Percentiles rank a stretch among this genome's conserved stretches.
Evolutionary conservation across 2,888 invertebrate species (phyloP).

Genomic region (Sturmia bella): DNA sequence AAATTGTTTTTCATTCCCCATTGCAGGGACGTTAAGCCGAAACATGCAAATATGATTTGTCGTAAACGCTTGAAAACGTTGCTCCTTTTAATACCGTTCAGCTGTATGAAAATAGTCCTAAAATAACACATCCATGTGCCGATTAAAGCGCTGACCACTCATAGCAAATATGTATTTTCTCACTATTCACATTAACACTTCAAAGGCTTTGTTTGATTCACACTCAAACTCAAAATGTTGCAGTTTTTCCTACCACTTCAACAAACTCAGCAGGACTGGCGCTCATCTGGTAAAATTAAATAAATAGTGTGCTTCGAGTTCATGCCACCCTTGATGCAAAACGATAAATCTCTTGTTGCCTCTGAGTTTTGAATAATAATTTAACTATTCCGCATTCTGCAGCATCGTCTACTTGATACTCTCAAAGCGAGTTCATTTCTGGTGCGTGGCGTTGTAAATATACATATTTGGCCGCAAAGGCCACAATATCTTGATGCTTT

Average conservation of each 20-base stretch:
- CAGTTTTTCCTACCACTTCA: slow-evolving; percentile 55
- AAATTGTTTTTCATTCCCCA: no score
- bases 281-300: slow-evolving; percentile 64
- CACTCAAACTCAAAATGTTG: slow-evolving; percentile 17
- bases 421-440: slow-evolving; percentile 2
- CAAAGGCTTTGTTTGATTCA: slow-evolving; percentile 10
- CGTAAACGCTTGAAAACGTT: background rate
- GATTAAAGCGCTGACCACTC: slow-evolving; percentile 21
- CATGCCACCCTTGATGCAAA: slow-evolving; percentile 77
- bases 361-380: slow-evolving; percentile 48
- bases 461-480: slow-evolving; percentile 62
- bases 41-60: slow-evolving; percentile 70
- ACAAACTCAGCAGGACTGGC: slow-evolving; percentile 69
- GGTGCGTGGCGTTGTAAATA: slow-evolving; percentile 34
- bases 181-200: background rate
- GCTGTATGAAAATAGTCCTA: slow-evolving; percentile 7
- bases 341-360: slow-evolving; percentile 79
- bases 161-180: slow-evolving; percentile 7
- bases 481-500: slow-evolving; percentile 52
- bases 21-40: slow-evolving; percentile 57
- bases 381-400: background rate
- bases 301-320: slow-evolving; percentile 52
- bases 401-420: background rate
- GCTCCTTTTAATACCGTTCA: background rate
- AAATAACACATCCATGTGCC: slow-evolving; percentile 33